Conservation (phyloP, 2,797 vertebrate species). For the Sebastes nivosus region DNA sequence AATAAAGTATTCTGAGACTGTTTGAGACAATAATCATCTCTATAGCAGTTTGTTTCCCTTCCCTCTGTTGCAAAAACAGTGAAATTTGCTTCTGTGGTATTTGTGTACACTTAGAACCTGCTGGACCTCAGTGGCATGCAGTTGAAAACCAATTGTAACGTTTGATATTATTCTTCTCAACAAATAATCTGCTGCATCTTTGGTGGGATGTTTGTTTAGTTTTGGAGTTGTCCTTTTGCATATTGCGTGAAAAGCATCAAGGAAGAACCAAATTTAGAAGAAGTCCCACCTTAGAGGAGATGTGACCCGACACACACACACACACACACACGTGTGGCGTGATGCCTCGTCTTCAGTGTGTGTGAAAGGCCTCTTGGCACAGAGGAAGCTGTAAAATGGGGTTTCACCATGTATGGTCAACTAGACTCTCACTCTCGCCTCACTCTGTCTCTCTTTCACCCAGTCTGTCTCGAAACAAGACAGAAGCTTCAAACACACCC, state of each 20-base stretch:
- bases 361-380: conserved; percentile 22
- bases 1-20: too few species aligned
- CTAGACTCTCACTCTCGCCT: conserved; percentile 11
- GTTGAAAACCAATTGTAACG: background rate
- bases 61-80: background rate
- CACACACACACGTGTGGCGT: background rate
- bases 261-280: conserved; percentile 19
- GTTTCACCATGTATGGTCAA: conserved; percentile 70
- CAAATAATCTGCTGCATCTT: background rate
- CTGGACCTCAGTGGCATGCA: background rate
- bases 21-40: background rate
- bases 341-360: conserved; percentile 11
- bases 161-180: background rate
- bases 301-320: background rate
- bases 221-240: background rate
- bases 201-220: background rate
- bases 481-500: conserved; percentile 12
- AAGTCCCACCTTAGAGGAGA: background rate
- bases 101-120: background rate
- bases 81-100: background rate
- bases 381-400: conserved; percentile 31
- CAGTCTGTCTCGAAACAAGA: conserved; percentile 21
- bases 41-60: background rate
- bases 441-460: background rate
- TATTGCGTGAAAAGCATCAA: background rate